Evolutionary conservation across 2,113 vertebrate species (phyloP).

Genomic region (Atrichornis clamosus): DNA sequence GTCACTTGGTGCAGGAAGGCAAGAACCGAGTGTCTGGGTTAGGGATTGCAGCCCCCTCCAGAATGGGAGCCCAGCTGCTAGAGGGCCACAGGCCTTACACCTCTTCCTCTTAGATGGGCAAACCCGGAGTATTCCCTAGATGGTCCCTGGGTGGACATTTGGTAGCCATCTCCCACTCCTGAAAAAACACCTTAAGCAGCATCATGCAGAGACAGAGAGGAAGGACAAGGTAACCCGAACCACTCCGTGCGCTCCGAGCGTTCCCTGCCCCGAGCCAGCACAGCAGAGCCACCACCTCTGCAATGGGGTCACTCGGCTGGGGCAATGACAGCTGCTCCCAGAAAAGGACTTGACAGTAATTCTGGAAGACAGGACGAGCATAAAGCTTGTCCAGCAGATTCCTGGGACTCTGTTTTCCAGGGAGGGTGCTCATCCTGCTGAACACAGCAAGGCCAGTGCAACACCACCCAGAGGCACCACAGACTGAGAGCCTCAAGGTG

Average conservation of each 20-base stretch:
- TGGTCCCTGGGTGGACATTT: not conserved
- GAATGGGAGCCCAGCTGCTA: not conserved
- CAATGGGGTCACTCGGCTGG: accelerated
- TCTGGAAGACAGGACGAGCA: not conserved
- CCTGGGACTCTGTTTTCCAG: not conserved
- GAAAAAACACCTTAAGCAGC: not conserved
- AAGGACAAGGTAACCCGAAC: not conserved
- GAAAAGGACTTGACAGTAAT: not conserved
- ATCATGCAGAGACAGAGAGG: not conserved
- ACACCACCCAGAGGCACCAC: accelerated
- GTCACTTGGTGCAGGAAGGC: not conserved
- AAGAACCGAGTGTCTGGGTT: slow-evolving; percentile 5
- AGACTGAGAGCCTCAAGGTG: not conserved
- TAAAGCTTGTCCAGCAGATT: not conserved
- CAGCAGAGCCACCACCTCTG: not conserved
- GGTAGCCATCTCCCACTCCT: not conserved
- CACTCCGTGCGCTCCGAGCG: accelerated
- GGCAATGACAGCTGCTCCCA: not conserved
- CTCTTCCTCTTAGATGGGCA: not conserved
- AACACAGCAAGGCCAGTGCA: not conserved
- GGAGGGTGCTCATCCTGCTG: not conserved
- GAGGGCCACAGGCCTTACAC: not conserved
- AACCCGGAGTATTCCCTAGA: not conserved
- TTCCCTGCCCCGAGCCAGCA: not conserved
- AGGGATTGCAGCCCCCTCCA: not conserved